Percentiles rank a stretch among this genome's conserved stretches.
These are phyloP conservation scores for Leuciscus waleckii DNA, from an alignment of 2,797 vertebrate genomes.

Conservation along the genomic window DNA sequence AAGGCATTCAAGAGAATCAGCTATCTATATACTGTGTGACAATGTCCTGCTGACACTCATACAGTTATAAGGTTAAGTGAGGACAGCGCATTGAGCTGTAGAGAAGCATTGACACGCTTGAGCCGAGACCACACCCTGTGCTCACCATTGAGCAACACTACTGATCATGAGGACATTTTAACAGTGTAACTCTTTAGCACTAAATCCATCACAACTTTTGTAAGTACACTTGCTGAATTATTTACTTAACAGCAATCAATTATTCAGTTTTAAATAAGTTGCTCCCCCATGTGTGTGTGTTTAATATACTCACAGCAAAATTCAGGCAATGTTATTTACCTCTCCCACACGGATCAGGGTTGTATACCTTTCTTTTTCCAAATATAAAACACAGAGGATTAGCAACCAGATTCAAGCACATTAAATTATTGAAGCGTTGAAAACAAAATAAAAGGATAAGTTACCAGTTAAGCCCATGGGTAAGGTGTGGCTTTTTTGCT, in stretches of 20 bases:
- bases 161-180: not conserved
- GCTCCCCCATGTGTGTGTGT: not conserved
- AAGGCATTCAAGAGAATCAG: slow-evolving; percentile 15
- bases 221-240: not conserved
- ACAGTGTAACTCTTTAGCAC: not conserved
- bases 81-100: slow-evolving; percentile 20
- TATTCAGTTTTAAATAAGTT: not conserved
- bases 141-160: slow-evolving; percentile 37
- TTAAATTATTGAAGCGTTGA: not conserved
- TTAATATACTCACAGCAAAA: not conserved
- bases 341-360: slow-evolving; percentile 5
- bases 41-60: slow-evolving; percentile 4
- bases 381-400: not conserved
- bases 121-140: slow-evolving; percentile 44
- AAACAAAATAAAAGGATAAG: slow-evolving; percentile 6
- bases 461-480: not conserved
- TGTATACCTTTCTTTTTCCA: not conserved
- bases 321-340: not conserved
- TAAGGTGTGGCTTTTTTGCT: slow-evolving; percentile 27
- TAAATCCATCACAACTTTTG: slow-evolving; percentile 1
- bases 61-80: not conserved
- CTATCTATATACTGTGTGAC: not conserved
- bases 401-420: not conserved
- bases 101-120: slow-evolving; percentile 12
- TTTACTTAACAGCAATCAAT: slow-evolving; percentile 3